Percentiles rank a stretch among this genome's conserved stretches.
phyloP scores from a whole-genome alignment of 2,113 vertebrate species.

The Pardalotus punctatus region DNA sequence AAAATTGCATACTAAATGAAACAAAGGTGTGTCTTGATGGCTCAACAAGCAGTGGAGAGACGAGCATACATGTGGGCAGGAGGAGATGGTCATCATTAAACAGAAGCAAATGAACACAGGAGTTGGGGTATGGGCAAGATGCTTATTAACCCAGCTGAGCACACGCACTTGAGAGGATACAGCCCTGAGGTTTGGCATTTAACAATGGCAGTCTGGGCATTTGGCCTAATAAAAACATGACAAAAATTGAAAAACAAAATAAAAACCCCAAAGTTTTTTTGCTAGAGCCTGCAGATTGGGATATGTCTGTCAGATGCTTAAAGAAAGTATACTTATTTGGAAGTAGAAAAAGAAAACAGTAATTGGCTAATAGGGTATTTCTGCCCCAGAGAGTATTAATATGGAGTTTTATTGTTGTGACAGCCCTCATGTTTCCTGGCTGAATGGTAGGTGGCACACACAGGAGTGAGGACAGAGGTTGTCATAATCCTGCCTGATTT shows the following conservation, averaged over 20 bases:
- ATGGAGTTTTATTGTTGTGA: conserved; percentile 13
- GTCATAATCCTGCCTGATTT: conserved; percentile 33
- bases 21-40: conserved; percentile 84
- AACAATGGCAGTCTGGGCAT: not conserved
- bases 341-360: not conserved
- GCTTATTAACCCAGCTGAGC: conserved; percentile 20
- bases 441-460: conserved; percentile 53
- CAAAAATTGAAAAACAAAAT: not conserved
- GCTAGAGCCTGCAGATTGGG: not conserved
- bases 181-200: not conserved
- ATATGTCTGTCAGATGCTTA: not conserved
- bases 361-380: conserved; percentile 33
- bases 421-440: conserved; percentile 8
- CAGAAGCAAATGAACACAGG: conserved; percentile 58
- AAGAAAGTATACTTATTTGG: not conserved
- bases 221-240: not conserved
- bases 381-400: conserved; percentile 54
- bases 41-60: conserved; percentile 69
- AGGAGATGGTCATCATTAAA: conserved; percentile 68
- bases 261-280: not conserved
- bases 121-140: not conserved
- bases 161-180: not conserved
- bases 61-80: conserved; percentile 43
- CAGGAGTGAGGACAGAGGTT: conserved; percentile 41
- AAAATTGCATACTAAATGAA: conserved; percentile 82